A percentile compares a stretch with the other conserved stretches of the same genome.
Evolutionary conservation across 2,888 invertebrate genomes (phyloP).

Genomic region (Chironomus tentans): DNA sequence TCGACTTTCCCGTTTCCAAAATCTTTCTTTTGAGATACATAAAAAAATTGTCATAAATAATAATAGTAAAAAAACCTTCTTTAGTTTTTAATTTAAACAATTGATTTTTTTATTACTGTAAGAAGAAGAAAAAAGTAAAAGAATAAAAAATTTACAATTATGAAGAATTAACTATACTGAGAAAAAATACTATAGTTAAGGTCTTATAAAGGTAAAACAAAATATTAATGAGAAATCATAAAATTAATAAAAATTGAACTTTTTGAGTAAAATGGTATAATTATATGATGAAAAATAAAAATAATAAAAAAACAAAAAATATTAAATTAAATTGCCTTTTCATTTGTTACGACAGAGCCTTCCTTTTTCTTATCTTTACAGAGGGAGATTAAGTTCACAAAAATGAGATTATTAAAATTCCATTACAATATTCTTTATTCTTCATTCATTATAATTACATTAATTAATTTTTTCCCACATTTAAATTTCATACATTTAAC

Average conservation of each 20-base stretch:
- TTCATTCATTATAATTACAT: too few relatives aligned
- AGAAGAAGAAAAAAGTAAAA: background rate
- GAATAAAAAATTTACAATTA: background rate
- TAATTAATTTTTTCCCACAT: too few relatives aligned
- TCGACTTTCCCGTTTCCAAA: too few relatives aligned
- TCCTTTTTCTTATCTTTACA: too few relatives aligned
- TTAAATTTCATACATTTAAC: too few relatives aligned
- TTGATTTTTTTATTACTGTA: slow-evolving; percentile 1
- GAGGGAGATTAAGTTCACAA: too few relatives aligned
- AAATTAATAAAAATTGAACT: background rate
- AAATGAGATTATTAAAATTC: too few relatives aligned
- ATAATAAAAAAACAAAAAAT: background rate
- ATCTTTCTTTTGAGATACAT: too few relatives aligned
- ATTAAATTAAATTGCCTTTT: background rate
- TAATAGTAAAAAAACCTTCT: background rate
- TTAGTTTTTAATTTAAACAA: slow-evolving; percentile 2
- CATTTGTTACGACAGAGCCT: background rate
- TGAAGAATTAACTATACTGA: slow-evolving; percentile 7
- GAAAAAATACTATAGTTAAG: slow-evolving; percentile 3
- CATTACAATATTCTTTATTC: too few relatives aligned
- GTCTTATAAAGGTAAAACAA: background rate
- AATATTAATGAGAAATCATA: slow-evolving; percentile 1
- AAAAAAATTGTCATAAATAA: too few relatives aligned
- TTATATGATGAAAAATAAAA: slow-evolving; percentile 4
- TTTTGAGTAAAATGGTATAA: slow-evolving; percentile 8